Evolutionary conservation across 2,113 vertebrate species (phyloP).

Genomic region (Anseranas semipalmata): DNA sequence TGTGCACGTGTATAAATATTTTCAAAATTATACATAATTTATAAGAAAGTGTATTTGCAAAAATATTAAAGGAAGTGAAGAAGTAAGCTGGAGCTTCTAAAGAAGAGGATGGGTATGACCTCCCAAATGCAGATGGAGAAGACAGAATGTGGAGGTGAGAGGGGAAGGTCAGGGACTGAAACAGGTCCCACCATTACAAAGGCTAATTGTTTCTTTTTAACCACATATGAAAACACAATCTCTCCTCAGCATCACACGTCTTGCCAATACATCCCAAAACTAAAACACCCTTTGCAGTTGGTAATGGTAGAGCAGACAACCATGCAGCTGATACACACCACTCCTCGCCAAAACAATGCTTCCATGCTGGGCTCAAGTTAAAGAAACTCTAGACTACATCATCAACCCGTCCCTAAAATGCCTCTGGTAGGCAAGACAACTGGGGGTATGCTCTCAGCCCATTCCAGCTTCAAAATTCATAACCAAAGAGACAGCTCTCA

Average conservation of each 20-base stretch:
- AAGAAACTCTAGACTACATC: background rate
- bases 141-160: rapidly evolving
- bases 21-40: background rate
- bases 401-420: background rate
- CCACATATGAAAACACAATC: rapidly evolving
- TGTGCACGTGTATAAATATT: background rate
- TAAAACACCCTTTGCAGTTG: background rate
- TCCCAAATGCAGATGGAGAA: background rate
- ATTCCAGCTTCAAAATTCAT: background rate
- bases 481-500: background rate
- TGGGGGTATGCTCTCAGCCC: background rate
- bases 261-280: background rate
- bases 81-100: background rate
- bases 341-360: background rate
- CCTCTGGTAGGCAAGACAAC: background rate
- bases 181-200: background rate
- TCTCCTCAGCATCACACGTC: background rate
- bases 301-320: background rate
- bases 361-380: background rate
- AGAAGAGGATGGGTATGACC: background rate
- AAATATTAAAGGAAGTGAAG: background rate
- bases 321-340: background rate
- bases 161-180: background rate
- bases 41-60: background rate
- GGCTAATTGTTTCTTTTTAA: background rate